These are phyloP conservation scores for Lasioglossum lativentre DNA, from an alignment of 2,888 invertebrate species.

Conservation along the genomic window DNA sequence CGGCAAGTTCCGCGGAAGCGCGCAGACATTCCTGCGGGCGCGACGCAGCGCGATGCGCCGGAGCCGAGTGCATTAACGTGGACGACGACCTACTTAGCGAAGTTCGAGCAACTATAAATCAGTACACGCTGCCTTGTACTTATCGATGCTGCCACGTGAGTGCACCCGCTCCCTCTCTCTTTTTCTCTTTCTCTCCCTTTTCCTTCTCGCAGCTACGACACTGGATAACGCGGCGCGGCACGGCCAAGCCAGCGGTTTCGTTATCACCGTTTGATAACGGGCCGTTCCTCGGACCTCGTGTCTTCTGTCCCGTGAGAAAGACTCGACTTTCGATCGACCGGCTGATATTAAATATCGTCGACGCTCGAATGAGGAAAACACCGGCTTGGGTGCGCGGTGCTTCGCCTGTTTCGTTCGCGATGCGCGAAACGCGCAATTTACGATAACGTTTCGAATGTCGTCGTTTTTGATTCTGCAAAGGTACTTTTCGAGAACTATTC, in stretches of 20 bases:
- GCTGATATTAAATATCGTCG: constrained; percentile 34
- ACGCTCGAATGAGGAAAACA: constrained; percentile 11
- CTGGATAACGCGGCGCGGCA: constrained; percentile 45
- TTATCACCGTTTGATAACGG: constrained; percentile 65
- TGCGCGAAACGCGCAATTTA: background rate
- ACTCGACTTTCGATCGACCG: constrained; percentile 52
- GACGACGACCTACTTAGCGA: constrained; percentile 69
- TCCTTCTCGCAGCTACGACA: constrained; percentile 19
- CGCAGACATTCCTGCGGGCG: constrained; percentile 46
- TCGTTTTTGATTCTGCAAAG: too few relatives aligned
- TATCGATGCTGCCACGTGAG: constrained; percentile 70
- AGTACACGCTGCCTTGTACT: constrained; percentile 66
- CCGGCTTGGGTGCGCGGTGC: background rate
- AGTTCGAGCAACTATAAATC: constrained; percentile 67
- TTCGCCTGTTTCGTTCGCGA: background rate
- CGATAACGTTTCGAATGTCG: too few relatives aligned
- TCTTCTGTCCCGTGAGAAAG: constrained; percentile 65
- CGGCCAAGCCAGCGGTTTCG: constrained; percentile 51
- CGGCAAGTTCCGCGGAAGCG: constrained; percentile 50
- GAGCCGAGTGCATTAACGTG: constrained; percentile 67
- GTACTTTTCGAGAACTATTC: too few relatives aligned
- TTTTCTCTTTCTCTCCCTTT: background rate
- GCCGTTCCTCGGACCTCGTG: constrained; percentile 46
- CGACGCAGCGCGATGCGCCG: constrained; percentile 49
- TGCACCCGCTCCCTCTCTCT: constrained; percentile 26